Percentiles rank a stretch among this genome's conserved stretches.
Evolutionary conservation across 2,797 vertebrate genomes (phyloP).

Genomic region (Myiotriccus ornatus): DNA sequence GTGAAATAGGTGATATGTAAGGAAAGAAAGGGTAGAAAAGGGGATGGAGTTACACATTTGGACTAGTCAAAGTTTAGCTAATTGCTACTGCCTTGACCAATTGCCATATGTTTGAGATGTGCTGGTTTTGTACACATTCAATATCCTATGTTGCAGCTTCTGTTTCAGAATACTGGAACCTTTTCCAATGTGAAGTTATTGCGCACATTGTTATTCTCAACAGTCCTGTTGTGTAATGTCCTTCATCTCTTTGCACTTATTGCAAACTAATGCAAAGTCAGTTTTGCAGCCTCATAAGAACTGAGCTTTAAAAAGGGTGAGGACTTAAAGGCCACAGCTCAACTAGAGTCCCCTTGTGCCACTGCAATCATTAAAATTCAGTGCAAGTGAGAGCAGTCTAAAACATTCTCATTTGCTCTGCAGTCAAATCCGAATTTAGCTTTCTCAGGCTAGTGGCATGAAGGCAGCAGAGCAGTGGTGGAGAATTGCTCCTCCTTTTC

Average conservation of each 20-base stretch:
- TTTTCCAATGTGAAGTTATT: background rate
- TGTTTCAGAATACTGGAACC: background rate
- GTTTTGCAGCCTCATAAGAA: background rate
- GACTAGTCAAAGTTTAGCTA: background rate
- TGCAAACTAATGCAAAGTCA: background rate
- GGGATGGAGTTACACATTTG: background rate
- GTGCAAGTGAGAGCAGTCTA: background rate
- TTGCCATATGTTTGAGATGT: background rate
- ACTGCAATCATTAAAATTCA: background rate
- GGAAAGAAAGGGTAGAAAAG: background rate
- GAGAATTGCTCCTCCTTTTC: background rate
- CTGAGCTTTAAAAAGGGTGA: background rate
- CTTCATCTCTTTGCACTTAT: background rate
- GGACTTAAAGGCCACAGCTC: background rate
- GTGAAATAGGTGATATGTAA: background rate
- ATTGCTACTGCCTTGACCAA: background rate
- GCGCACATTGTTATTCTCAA: background rate
- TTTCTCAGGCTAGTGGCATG: background rate
- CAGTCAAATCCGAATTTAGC: background rate
- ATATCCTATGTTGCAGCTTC: background rate
- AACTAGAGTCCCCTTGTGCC: background rate
- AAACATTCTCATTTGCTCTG: background rate
- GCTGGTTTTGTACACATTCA: background rate
- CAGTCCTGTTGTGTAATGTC: fast-evolving
- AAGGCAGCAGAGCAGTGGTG: background rate